Conservation (phyloP, 2,113 vertebrate genomes). For the Galeopterus variegatus region DNA sequence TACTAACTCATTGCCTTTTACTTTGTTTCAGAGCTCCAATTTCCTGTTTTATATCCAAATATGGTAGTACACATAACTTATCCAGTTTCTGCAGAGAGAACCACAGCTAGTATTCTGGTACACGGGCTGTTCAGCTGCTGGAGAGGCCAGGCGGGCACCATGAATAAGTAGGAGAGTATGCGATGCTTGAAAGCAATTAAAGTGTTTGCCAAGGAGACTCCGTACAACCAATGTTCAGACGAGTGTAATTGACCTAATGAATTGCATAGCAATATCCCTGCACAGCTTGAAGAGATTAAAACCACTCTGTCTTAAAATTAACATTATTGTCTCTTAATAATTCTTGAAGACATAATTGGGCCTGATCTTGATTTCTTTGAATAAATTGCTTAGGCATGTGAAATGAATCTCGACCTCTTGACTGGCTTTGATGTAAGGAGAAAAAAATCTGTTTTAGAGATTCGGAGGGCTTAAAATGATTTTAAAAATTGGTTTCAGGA, state of each 20-base stretch:
- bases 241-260: slow-evolving; percentile 33
- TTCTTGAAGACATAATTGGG: slow-evolving; percentile 19
- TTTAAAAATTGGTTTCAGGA: not conserved
- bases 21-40: not conserved
- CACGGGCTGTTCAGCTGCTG: not conserved
- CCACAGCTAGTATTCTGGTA: not conserved
- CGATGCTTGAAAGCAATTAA: not conserved
- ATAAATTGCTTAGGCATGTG: not conserved
- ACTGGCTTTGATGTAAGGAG: not conserved
- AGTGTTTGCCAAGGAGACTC: slow-evolving; percentile 10
- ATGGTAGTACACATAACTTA: not conserved
- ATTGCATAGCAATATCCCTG: slow-evolving; percentile 12
- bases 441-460: not conserved
- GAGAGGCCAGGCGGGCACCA: not conserved
- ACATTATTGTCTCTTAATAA: slow-evolving; percentile 17
- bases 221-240: not conserved
- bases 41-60: not conserved
- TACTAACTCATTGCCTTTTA: not conserved
- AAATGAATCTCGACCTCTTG: not conserved
- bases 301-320: slow-evolving; percentile 30
- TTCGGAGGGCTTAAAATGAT: not conserved
- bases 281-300: slow-evolving; percentile 33
- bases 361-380: slow-evolving; percentile 5
- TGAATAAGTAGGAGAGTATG: not conserved
- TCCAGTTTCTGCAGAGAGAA: not conserved